phyloP scores from a whole-genome alignment of 2,888 invertebrate species.

The Herminia tarsipennalis region DNA sequence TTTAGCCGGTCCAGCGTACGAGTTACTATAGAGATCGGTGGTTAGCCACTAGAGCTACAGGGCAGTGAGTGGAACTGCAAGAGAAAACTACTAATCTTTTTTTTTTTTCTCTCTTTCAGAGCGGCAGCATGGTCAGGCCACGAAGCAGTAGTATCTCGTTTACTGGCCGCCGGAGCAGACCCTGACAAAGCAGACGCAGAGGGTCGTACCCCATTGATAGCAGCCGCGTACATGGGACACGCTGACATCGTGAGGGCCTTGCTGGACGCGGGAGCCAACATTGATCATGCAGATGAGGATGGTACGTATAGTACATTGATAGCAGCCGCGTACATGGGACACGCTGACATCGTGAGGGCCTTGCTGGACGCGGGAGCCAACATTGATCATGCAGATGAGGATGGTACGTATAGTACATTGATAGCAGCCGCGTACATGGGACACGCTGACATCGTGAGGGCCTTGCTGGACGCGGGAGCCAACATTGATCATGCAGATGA shows the following conservation, averaged over 20 bases:
- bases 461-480: constrained; percentile 92
- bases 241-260: constrained; percentile 95
- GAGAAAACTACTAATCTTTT: background rate
- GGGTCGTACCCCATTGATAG: constrained; percentile 96
- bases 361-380: constrained; percentile 92
- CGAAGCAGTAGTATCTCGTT: constrained; percentile 91
- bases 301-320: constrained; percentile 81
- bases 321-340: constrained; percentile 98
- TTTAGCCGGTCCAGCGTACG: no score
- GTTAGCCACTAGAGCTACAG: no score
- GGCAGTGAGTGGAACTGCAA: no score
- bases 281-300: constrained; percentile 95
- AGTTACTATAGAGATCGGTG: no score
- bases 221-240: constrained; percentile 98
- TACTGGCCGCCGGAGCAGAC: constrained; percentile 91
- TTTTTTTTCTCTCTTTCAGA: constrained; percentile 57
- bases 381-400: constrained; percentile 94
- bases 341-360: constrained; percentile 95
- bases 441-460: constrained; percentile 95
- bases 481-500: constrained; percentile 94
- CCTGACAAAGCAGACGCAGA: constrained; percentile 95
- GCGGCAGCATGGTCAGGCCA: constrained; percentile 98
- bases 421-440: constrained; percentile 99
- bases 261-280: constrained; percentile 92
- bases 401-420: constrained; percentile 73